Evolutionary conservation across 2,797 vertebrate species (phyloP).

Genomic region (Ataeniobius toweri): DNA sequence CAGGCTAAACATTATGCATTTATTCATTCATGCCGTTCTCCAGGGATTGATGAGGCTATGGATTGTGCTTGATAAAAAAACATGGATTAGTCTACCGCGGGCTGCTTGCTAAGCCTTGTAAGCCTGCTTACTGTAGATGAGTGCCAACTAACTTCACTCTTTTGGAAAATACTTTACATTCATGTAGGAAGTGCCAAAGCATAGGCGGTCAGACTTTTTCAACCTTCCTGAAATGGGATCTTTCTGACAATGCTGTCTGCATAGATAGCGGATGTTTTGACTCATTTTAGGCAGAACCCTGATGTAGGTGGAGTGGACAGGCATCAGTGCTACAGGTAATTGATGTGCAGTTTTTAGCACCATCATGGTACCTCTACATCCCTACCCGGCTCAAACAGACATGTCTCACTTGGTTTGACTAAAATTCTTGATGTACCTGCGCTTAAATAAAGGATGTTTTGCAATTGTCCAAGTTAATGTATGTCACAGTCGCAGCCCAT

Average conservation of each 20-base stretch:
- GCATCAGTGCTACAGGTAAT: slow-evolving; percentile 77
- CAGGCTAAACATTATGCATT: slow-evolving; percentile 70
- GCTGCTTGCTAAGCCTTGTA: slow-evolving; percentile 64
- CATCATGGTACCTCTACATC: slow-evolving; percentile 68
- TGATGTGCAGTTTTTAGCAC: slow-evolving; percentile 78
- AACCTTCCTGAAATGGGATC: slow-evolving; percentile 33
- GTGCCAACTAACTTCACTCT: slow-evolving; percentile 58
- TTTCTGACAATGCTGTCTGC: slow-evolving; percentile 36
- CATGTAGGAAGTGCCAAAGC: slow-evolving; percentile 29
- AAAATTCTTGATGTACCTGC: slow-evolving; percentile 57
- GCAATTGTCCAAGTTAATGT: slow-evolving; percentile 51
- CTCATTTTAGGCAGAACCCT: slow-evolving; percentile 49
- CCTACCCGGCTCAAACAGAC: slow-evolving; percentile 53
- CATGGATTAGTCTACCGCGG: slow-evolving; percentile 64
- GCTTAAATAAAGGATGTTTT: slow-evolving; percentile 69
- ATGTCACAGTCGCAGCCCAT: slow-evolving; percentile 38
- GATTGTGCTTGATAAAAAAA: slow-evolving; percentile 72
- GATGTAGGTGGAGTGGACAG: slow-evolving; percentile 65
- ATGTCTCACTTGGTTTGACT: slow-evolving; percentile 58
- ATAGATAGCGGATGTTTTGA: slow-evolving; percentile 51
- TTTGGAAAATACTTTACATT: slow-evolving; percentile 45
- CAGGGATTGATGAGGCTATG: slow-evolving; percentile 70
- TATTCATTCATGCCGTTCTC: slow-evolving; percentile 68
- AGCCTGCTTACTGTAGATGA: slow-evolving; percentile 68
- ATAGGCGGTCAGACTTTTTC: slow-evolving; percentile 6